Base-by-base conservation (phyloP, 2,113 vertebrate genomes). In the Boulengeromyrus knoepffleri region DNA sequence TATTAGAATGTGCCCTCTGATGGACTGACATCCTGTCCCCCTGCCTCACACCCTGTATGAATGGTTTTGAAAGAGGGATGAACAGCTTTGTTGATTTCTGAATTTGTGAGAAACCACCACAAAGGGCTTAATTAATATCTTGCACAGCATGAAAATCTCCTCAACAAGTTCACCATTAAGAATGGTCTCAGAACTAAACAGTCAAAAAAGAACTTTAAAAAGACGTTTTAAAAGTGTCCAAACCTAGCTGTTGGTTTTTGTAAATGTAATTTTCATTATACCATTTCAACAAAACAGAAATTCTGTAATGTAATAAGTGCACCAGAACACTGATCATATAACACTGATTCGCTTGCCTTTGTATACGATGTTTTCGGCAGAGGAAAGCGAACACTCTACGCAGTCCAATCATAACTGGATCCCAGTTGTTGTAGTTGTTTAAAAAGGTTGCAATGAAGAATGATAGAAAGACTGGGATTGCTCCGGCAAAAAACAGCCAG, bases 351-450 rank as follows among this genome's bases (percentile, higher is more conserved):
- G 4, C 53, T 88, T 88, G 39, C 87, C 87, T 88, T 62, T 88
- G 87, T 27, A 97, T 95, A 74, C 97, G 96, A 94, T 99, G 97
- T 93, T 97, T 99, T 90, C 98, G 95, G 93, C 97, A 99, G 88
- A 98, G 94, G 93, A 99, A 98, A 88, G 97, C 96, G 92, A 98
- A 99, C 88, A 98, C 92, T 94, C 98, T 96, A 94, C 98, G 96
- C 89, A 99, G 96, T 19, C 96, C 98, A 89, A 99, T 97, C 97
- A 98, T 97, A 70, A 98, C 98, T 9, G 98, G 98, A 95, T 99
- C 98, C 98, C 98, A 99, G 95, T 99, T 99, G 95, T 99, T 99
- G 95, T 99, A 98, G 94, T 99, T 98, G 93, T 97, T 98, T 39
- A 99, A 91, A 0, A 99, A 95, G 52, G 98, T 96, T 83, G 94